phyloP scores from a whole-genome alignment of 1,140 invertebrate genomes.

The Brachionus manjavacas region DNA sequence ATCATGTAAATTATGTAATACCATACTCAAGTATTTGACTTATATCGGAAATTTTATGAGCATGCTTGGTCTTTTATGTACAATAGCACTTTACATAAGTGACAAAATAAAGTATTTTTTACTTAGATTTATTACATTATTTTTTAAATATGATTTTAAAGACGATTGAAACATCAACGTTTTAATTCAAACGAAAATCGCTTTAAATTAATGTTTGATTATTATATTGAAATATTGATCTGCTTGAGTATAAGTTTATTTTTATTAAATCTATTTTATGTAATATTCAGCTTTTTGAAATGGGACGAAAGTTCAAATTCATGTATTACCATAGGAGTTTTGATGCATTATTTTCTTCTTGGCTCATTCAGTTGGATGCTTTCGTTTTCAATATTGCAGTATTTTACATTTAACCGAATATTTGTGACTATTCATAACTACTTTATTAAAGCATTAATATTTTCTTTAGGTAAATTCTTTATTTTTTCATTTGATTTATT shows the following conservation, averaged over 20 bases:
- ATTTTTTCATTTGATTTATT: background rate
- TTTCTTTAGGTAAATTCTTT: slow-evolving; percentile 24
- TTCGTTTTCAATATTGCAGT: slow-evolving; percentile 4
- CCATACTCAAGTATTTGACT: background rate
- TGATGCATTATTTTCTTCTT: slow-evolving; percentile 5
- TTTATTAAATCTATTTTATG: slow-evolving; percentile 22
- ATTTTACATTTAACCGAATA: slow-evolving; percentile 34
- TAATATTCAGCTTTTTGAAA: background rate
- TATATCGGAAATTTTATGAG: slow-evolving; percentile 2
- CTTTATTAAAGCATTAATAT: background rate
- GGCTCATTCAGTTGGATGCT: slow-evolving; percentile 34
- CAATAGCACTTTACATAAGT: background rate
- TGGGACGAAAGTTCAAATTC: background rate
- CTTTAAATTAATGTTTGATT: slow-evolving; percentile 39
- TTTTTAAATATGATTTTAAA: background rate
- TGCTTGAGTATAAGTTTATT: background rate
- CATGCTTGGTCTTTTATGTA: slow-evolving; percentile 3
- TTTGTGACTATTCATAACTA: background rate
- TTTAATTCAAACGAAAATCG: background rate
- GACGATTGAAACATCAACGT: background rate
- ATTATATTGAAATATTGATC: slow-evolving; percentile 29
- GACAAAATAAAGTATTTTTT: slow-evolving; percentile 14
- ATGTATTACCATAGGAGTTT: background rate
- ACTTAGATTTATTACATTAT: background rate
- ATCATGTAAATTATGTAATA: slow-evolving; percentile 15